These are phyloP conservation scores for Oreochromis tanganicae DNA, from an alignment of 2,113 vertebrate species.

Conservation along the genomic window DNA sequence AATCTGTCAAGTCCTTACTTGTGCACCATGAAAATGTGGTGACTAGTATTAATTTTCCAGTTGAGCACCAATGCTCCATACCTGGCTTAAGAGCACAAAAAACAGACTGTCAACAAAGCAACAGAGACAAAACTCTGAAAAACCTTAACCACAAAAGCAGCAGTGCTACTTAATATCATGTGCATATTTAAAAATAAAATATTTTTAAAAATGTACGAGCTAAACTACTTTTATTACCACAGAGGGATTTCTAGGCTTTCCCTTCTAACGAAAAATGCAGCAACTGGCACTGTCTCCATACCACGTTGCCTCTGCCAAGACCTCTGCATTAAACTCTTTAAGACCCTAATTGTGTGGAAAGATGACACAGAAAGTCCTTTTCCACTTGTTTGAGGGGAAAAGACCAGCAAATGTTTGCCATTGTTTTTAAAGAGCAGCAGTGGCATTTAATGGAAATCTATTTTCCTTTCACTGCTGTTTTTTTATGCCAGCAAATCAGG, in stretches of 20 bases:
- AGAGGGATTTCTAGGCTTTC: conserved; percentile 14
- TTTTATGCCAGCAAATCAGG: conserved; percentile 24
- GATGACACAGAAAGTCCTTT: conserved; percentile 58
- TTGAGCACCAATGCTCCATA: not conserved
- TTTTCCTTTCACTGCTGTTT: conserved; percentile 47
- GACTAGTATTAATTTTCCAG: conserved; percentile 10
- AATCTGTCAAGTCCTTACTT: conserved; percentile 1
- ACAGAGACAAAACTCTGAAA: not conserved
- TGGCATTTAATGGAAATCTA: conserved; percentile 18
- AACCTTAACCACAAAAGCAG: not conserved
- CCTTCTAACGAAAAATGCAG: not conserved
- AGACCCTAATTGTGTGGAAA: conserved; percentile 65
- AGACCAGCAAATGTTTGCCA: conserved; percentile 48
- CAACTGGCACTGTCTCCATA: not conserved
- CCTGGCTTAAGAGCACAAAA: not conserved
- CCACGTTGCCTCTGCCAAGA: conserved; percentile 21
- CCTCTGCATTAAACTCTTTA: conserved; percentile 27
- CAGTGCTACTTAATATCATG: not conserved
- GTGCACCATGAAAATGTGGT: not conserved
- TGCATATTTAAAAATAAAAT: not conserved
- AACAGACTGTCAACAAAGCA: not conserved
- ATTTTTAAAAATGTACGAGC: not conserved
- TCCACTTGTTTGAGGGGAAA: conserved; percentile 51
- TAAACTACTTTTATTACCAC: not conserved
- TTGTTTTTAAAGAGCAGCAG: conserved; percentile 53